Conservation (phyloP, 2,797 vertebrate species). For the Varecia variegata region DNA sequence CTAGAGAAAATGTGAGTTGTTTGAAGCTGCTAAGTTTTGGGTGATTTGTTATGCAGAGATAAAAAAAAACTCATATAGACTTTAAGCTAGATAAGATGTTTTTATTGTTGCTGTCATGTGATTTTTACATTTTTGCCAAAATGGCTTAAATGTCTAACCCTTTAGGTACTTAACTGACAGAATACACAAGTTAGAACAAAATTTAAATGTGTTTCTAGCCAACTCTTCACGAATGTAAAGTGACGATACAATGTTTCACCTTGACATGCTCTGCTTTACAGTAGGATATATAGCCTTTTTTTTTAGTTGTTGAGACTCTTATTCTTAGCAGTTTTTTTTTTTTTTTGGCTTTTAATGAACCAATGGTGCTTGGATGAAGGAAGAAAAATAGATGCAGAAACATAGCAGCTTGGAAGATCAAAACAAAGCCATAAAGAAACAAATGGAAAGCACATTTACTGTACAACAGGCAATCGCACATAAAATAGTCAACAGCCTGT, state of each 20-base stretch:
- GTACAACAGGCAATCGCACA: background rate
- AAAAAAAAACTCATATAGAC: background rate
- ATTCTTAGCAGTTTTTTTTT: background rate
- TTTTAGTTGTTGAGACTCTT: background rate
- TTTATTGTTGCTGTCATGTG: background rate
- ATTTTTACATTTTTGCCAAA: background rate
- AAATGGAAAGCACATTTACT: background rate
- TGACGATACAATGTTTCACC: background rate
- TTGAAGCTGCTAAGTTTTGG: background rate
- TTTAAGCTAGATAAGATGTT: background rate
- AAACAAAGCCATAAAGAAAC: conserved; percentile 17
- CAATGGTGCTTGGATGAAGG: background rate
- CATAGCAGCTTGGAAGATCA: background rate
- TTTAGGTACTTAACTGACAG: background rate
- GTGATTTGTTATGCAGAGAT: background rate
- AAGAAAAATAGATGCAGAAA: background rate
- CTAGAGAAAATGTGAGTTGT: background rate
- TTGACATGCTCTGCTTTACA: background rate
- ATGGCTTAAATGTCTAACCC: background rate
- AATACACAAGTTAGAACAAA: background rate
- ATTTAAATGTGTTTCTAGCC: conserved; percentile 1
- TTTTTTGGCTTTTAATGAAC: conserved; percentile 32
- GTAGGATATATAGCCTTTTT: background rate
- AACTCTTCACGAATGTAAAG: background rate
- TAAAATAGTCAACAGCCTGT: background rate